Evolutionary conservation across 2,888 invertebrate genomes (phyloP).

Genomic region (Apomyelois bistriatella): DNA sequence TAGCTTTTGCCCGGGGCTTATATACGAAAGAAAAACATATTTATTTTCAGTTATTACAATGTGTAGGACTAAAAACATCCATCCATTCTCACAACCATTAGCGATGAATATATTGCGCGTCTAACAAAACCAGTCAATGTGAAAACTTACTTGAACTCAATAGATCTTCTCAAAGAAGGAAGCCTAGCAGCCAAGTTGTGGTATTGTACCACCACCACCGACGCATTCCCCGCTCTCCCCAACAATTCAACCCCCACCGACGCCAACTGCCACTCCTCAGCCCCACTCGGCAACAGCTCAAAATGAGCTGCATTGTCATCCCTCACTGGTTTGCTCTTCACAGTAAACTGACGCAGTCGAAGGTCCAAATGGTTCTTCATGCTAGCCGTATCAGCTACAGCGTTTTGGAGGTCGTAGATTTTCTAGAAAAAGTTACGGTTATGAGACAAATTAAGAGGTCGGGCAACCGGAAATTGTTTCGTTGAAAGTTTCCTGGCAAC

Average conservation of each 20-base stretch:
- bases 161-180: slow-evolving; percentile 79
- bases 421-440: slow-evolving; percentile 42
- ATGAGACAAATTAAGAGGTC: neutral
- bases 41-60: too few species aligned
- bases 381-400: slow-evolving; percentile 53
- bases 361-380: slow-evolving; percentile 51
- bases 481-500: slow-evolving; percentile 2
- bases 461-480: slow-evolving; percentile 4
- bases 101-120: too few species aligned
- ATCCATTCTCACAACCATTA: too few species aligned
- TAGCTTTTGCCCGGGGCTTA: too few species aligned
- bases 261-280: slow-evolving; percentile 55
- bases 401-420: slow-evolving; percentile 68
- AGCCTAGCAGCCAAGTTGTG: slow-evolving; percentile 82
- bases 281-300: slow-evolving; percentile 37
- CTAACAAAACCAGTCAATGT: too few species aligned
- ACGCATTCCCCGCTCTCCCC: slow-evolving; percentile 47
- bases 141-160: slow-evolving; percentile 81
- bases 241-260: slow-evolving; percentile 62
- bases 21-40: too few species aligned
- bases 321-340: slow-evolving; percentile 47
- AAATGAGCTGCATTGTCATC: slow-evolving; percentile 61
- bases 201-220: slow-evolving; percentile 80
- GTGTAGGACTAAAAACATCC: too few species aligned
- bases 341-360: slow-evolving; percentile 51